Evolutionary conservation across 2,113 vertebrate species (phyloP).

Genomic region (rabbit (Oryctolagus cuniculus)): mOryCun1.1 NC_091439.1:135383001-135383500

Average conservation of each 20-base stretch:
- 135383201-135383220: background rate
- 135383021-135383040: background rate
- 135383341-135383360: background rate
- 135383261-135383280: background rate
- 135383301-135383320: background rate
- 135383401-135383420: background rate
- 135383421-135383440: background rate
- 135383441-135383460: background rate
- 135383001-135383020: background rate
- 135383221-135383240: background rate
- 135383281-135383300: background rate
- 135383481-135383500: background rate
- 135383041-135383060: background rate
- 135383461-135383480: background rate
- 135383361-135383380: rapidly evolving
- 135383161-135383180: background rate
- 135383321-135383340: background rate
- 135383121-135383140: background rate
- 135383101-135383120: background rate
- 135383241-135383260: background rate
- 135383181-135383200: background rate
- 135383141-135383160: background rate
- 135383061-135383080: background rate
- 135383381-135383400: background rate
- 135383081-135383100: background rate